phyloP scores from a whole-genome alignment of 2,797 vertebrate species.

The Hozukius guyotensis region DNA sequence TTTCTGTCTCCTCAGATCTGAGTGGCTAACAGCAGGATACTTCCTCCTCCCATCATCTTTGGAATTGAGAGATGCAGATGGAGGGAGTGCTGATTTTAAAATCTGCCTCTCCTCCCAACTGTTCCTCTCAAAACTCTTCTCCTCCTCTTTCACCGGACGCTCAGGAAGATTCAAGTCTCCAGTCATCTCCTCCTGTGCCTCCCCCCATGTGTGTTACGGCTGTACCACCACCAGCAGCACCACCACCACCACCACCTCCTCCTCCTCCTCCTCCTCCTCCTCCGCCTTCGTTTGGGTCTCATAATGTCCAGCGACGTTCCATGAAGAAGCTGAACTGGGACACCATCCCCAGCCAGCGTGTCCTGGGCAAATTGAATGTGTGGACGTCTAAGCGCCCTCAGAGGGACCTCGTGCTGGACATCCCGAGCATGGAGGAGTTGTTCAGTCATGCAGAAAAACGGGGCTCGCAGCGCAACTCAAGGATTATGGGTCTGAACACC shows the following conservation, averaged over 20 bases:
- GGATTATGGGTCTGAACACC: conserved; percentile 37
- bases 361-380: conserved; percentile 83
- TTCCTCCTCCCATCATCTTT: not conserved
- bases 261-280: conserved; percentile 28
- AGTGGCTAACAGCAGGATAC: not conserved
- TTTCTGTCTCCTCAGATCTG: conserved; percentile 37
- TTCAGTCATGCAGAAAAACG: conserved; percentile 81
- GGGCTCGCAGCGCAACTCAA: conserved; percentile 32
- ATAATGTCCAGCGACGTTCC: conserved; percentile 69
- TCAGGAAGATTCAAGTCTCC: conserved; percentile 25
- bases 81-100: conserved; percentile 61
- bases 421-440: conserved; percentile 85
- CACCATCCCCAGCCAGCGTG: conserved; percentile 82
- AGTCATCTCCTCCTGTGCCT: not conserved
- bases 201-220: not conserved
- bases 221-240: conserved; percentile 5
- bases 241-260: conserved; percentile 2
- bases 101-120: conserved; percentile 29
- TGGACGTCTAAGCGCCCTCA: conserved; percentile 79
- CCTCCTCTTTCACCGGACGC: not conserved
- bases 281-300: conserved; percentile 35
- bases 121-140: conserved; percentile 22
- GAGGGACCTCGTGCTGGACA: conserved; percentile 81
- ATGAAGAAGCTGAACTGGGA: conserved; percentile 90
- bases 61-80: conserved; percentile 57